Conservation (phyloP, 2,888 invertebrate species). For the Nemapogon koenigi region DNA sequence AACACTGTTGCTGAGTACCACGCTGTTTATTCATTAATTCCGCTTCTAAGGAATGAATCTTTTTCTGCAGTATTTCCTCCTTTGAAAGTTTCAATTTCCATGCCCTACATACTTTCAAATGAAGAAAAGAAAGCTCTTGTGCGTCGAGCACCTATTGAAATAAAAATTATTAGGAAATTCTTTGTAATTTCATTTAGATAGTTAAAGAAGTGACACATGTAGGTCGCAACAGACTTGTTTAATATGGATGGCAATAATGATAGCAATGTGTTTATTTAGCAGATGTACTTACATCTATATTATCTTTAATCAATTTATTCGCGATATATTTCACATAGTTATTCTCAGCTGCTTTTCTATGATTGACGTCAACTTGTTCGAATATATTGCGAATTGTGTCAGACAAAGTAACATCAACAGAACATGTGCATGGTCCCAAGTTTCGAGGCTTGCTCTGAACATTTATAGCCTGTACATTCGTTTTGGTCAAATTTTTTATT, state of each 20-base stretch:
- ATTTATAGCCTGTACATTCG: conserved; percentile 42
- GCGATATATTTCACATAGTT: conserved; percentile 46
- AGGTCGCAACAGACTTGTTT: too few species aligned
- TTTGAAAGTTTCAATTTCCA: conserved; percentile 47
- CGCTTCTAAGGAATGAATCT: conserved; percentile 47
- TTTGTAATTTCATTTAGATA: too few species aligned
- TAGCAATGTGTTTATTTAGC: not conserved
- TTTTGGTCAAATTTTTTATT: conserved; percentile 34
- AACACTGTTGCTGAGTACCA: conserved; percentile 54
- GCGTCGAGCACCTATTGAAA: conserved; percentile 49
- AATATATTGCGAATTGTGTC: conserved; percentile 53
- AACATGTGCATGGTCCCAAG: conserved; percentile 47
- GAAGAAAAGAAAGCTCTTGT: conserved; percentile 61
- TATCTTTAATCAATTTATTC: conserved; percentile 38
- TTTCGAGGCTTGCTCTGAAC: conserved; percentile 33
- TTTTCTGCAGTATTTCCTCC: conserved; percentile 42
- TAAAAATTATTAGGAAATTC: too few species aligned
- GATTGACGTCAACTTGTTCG: conserved; percentile 47
- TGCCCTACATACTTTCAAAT: conserved; percentile 57
- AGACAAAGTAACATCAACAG: conserved; percentile 41
- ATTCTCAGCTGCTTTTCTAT: conserved; percentile 42
- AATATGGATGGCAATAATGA: not conserved
- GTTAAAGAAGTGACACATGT: too few species aligned
- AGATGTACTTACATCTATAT: conserved; percentile 41
- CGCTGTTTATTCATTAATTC: conserved; percentile 54